Evolutionary conservation across 1,140 invertebrate genomes (phyloP).

Genomic region (Aphaenogaster ashmeadi): DNA sequence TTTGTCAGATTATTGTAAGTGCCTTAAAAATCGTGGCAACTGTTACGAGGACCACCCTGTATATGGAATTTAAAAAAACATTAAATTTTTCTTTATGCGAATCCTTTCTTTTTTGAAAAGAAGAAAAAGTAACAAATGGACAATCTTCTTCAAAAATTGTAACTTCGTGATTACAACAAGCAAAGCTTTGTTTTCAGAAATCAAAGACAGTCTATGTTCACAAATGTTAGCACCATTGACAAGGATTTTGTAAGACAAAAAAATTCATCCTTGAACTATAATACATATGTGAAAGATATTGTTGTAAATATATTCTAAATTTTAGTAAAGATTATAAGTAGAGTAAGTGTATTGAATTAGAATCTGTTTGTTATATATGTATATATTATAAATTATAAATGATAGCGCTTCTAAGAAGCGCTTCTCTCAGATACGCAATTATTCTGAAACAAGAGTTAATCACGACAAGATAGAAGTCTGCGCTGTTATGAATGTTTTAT

Average conservation of each 20-base stretch:
- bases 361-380: too few relatives aligned
- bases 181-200: neutral
- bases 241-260: neutral
- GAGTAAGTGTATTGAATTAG: too few relatives aligned
- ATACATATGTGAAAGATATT: too few relatives aligned
- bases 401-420: neutral
- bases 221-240: neutral
- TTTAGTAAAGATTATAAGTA: too few relatives aligned
- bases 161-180: neutral
- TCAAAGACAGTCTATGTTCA: neutral
- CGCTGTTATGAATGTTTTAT: neutral
- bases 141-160: neutral
- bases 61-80: neutral
- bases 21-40: too few relatives aligned
- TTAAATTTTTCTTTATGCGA: neutral
- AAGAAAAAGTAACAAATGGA: neutral
- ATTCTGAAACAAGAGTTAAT: slow-evolving; percentile 7
- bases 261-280: neutral
- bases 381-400: neutral
- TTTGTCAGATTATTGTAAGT: too few relatives aligned
- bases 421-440: neutral
- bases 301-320: too few relatives aligned
- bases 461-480: neutral
- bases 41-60: neutral
- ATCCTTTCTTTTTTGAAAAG: neutral